Percentiles rank a stretch among this genome's conserved stretches.
Conservation (phyloP, 1,140 invertebrate species). For the Drosophila ohnishii region DNA sequence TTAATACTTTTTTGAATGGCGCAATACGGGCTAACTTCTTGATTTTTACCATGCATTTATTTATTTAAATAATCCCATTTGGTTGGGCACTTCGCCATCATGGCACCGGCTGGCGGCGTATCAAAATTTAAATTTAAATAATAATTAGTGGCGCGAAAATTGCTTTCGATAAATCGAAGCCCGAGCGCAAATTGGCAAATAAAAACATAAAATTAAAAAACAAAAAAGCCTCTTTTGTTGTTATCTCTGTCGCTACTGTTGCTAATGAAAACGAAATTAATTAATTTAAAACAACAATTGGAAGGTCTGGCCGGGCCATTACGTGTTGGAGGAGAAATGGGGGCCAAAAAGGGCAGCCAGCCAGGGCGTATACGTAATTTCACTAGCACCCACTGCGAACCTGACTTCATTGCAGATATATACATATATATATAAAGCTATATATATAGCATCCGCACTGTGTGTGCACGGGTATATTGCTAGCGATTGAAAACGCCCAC, state of each 20-base stretch:
- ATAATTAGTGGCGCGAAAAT: slow-evolving; percentile 77
- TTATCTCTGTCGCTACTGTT: slow-evolving; percentile 31
- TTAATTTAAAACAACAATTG: slow-evolving; percentile 80
- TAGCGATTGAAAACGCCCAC: slow-evolving; percentile 70
- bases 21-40: slow-evolving; percentile 59
- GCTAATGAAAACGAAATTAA: slow-evolving; percentile 77
- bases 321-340: slow-evolving; percentile 27
- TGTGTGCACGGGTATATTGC: slow-evolving; percentile 26
- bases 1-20: slow-evolving; percentile 20
- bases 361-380: slow-evolving; percentile 63
- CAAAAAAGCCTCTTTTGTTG: slow-evolving; percentile 48
- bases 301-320: slow-evolving; percentile 19
- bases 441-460: slow-evolving; percentile 9
- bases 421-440: slow-evolving; percentile 10
- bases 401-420: slow-evolving; percentile 21
- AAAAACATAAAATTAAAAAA: slow-evolving; percentile 70
- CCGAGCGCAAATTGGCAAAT: slow-evolving; percentile 67
- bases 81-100: slow-evolving; percentile 25
- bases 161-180: slow-evolving; percentile 66
- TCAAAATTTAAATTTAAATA: slow-evolving; percentile 81
- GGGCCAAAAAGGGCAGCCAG: slow-evolving; percentile 15
- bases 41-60: slow-evolving; percentile 72
- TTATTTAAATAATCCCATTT: slow-evolving; percentile 80
- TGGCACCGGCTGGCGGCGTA: slow-evolving; percentile 39
- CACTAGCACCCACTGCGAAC: slow-evolving; percentile 46